These are phyloP conservation scores for Oreocharis arfaki DNA, from an alignment of 2,113 vertebrate genomes.

Conservation along the genomic window DNA sequence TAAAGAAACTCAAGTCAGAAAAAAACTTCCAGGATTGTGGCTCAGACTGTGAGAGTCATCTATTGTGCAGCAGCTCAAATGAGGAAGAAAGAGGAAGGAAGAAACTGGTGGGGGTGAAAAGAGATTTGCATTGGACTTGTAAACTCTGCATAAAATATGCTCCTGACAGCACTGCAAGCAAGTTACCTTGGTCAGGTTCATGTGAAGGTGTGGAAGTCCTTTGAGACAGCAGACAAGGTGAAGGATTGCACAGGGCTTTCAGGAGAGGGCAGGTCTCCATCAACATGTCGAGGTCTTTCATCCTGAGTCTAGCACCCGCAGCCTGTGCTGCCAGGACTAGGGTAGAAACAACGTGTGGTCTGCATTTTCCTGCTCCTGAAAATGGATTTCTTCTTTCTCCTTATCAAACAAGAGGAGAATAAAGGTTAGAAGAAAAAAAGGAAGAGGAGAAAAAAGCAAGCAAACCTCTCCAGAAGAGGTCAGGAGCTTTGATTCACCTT, in stretches of 20 bases:
- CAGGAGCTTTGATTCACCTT: background rate
- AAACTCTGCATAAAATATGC: background rate
- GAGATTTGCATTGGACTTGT: background rate
- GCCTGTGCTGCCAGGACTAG: background rate
- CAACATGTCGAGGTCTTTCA: fast-evolving
- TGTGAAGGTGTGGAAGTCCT: background rate
- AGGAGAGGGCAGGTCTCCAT: background rate
- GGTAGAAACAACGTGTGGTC: background rate
- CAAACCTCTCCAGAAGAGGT: background rate
- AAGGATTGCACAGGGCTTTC: background rate
- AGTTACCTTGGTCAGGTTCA: background rate
- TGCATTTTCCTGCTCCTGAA: background rate
- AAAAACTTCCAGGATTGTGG: background rate
- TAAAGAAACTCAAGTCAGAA: background rate
- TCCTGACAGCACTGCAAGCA: background rate
- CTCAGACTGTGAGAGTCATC: background rate
- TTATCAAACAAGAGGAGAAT: background rate
- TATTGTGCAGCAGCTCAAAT: background rate
- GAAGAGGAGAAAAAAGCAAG: fast-evolving
- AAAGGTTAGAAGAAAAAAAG: background rate
- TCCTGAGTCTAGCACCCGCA: background rate
- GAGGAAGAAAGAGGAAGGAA: background rate
- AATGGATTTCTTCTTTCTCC: background rate
- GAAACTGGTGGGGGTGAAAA: background rate
- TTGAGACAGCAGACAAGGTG: background rate